Conservation (phyloP, 37 sponge, comb jelly and placozoan species). For the Spongilla lacustris region DNA sequence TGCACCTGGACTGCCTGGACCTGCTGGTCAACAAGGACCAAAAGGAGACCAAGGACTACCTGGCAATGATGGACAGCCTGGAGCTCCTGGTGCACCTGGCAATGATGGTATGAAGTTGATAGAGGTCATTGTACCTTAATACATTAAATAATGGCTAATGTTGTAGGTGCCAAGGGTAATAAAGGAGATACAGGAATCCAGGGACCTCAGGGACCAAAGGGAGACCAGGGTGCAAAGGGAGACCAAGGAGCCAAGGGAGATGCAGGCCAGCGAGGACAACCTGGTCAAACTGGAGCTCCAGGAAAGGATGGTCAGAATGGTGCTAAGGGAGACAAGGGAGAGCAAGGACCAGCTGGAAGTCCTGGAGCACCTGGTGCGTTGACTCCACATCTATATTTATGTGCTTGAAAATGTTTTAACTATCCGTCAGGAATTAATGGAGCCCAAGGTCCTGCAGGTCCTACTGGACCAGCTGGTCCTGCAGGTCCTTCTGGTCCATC, state of each 20-base stretch:
- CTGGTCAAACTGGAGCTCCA: slow-evolving; percentile 38
- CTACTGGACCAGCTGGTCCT: neutral
- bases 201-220: slow-evolving; percentile 50
- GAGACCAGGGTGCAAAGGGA: slow-evolving; percentile 38
- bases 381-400: neutral
- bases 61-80: slow-evolving; percentile 15
- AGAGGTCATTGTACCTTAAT: neutral
- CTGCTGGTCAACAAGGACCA: slow-evolving; percentile 48
- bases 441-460: neutral
- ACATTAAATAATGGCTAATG: neutral
- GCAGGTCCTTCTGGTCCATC: neutral
- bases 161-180: neutral
- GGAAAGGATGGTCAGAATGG: neutral
- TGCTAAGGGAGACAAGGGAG: neutral
- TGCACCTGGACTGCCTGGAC: neutral
- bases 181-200: slow-evolving; percentile 58
- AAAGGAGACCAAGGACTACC: slow-evolving; percentile 41
- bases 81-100: slow-evolving; percentile 47
- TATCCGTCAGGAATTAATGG: neutral
- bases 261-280: slow-evolving; percentile 50
- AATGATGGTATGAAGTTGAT: neutral
- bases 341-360: neutral
- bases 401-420: neutral
- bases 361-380: neutral
- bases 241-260: slow-evolving; percentile 42